Percentiles rank a stretch among this genome's conserved stretches.
Conservation (phyloP, 2,888 invertebrate genomes). For the Chloroclystis v-ata region DNA sequence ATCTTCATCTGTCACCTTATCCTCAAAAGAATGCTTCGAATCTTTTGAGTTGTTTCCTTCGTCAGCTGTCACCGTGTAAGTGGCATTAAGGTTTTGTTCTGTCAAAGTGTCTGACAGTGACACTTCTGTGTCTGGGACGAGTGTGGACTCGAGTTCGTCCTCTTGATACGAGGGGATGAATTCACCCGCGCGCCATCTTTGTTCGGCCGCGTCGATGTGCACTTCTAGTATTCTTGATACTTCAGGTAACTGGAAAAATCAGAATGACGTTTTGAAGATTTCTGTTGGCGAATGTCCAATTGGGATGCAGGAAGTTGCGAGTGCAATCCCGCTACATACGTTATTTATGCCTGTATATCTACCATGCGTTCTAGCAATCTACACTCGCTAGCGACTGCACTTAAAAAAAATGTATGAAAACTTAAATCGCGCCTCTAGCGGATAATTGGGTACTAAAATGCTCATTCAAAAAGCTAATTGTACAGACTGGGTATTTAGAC, state of each 20-base stretch:
- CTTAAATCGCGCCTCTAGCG: no score
- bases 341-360: no score
- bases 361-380: no score
- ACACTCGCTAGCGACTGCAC: no score
- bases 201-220: constrained; percentile 58
- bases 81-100: constrained; percentile 36
- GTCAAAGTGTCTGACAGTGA: constrained; percentile 58
- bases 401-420: no score
- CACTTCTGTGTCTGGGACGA: constrained; percentile 47
- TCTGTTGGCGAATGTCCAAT: no score
- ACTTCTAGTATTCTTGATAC: constrained; percentile 61
- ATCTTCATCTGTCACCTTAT: not conserved
- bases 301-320: no score
- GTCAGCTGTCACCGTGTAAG: constrained; percentile 27
- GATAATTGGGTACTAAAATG: no score
- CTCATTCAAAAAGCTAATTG: no score
- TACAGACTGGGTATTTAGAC: no score
- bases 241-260: constrained; percentile 52
- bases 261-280: no score
- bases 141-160: constrained; percentile 52
- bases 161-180: constrained; percentile 40
- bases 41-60: constrained; percentile 27
- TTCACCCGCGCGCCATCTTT: constrained; percentile 50
- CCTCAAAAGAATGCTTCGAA: constrained; percentile 14
- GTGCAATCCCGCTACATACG: no score